Conservation (phyloP, 2,113 vertebrate genomes). For the Desmodus rotundus region DNA sequence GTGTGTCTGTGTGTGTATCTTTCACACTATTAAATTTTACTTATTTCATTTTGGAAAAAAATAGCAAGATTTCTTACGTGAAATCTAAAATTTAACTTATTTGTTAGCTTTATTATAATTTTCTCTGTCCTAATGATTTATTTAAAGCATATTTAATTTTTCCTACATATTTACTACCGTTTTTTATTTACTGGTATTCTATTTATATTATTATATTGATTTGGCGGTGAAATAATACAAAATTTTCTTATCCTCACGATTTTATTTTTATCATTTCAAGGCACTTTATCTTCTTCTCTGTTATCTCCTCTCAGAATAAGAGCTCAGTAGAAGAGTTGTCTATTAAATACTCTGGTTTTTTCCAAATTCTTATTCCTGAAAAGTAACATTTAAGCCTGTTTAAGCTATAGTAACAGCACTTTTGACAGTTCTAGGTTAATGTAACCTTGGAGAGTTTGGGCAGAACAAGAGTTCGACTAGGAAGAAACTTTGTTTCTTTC, state of each 20-base stretch:
- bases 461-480: neutral
- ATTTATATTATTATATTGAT: neutral
- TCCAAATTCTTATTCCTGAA: slow-evolving; percentile 19
- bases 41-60: neutral
- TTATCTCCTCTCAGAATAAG: neutral
- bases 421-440: slow-evolving; percentile 54
- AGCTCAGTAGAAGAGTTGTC: neutral
- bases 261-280: slow-evolving; percentile 11
- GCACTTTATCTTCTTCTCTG: neutral
- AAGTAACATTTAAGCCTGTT: slow-evolving; percentile 43
- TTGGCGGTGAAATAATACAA: neutral
- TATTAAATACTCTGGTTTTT: neutral
- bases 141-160: neutral
- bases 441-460: slow-evolving; percentile 52
- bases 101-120: neutral
- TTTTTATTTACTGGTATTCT: neutral
- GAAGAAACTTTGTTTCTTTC: slow-evolving; percentile 7
- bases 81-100: neutral
- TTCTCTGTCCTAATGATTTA: neutral
- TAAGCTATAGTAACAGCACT: slow-evolving; percentile 23
- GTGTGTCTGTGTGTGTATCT: neutral
- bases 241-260: neutral
- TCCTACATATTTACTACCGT: neutral
- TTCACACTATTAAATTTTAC: neutral
- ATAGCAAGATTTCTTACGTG: neutral